Evolutionary conservation across 2,113 vertebrate genomes (phyloP), one percentile per base, ranked within the genome.

Genomic region (Lamprologus lemairii): DNA sequence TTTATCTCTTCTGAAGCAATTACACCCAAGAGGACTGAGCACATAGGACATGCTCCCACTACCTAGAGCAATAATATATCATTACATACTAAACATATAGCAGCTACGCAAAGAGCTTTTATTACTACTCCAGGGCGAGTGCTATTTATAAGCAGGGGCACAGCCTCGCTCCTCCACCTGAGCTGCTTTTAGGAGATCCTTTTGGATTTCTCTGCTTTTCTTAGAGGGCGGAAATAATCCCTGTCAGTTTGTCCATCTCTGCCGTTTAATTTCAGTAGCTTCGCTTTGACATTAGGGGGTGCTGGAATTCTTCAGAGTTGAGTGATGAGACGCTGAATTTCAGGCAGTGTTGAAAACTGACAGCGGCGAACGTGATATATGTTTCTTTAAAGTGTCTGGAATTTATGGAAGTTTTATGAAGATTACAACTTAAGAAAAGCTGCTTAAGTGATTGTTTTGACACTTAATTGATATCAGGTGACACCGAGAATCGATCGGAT

Each of bases 221-320:
- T 82, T 58, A 21, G 7, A 40, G 73, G 16, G 73, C 53, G 21
- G 79, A 79, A 65, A 37, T 71, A 57, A 85, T 9, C 73, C 55
- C 65, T 86, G 84, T 82, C 79, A 87, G 13, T 88, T 88, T 88
- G 87, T 87, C 83, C 86, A 81, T 47, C 73, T 79, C 6, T 51
- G 5, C 19, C 1, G 6, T 60, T 81, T 49, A 1, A n/a, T 68
- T 87, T 91, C 96, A 97, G 58, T 96, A 90, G 88, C 96, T 37
- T 21, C 28, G 9, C 49, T 42, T 45, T 84, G 94, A 91, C 97
- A 94, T 95, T 96, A 96, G 97, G 96, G 94, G 97, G 96, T 93
- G 97, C 97, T 97, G 96, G 91, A 96, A 96, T 94, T 93, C 96
- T 97, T 93, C 80, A 92, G 86, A 94, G 93, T 88, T 90, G 89